Conservation (phyloP, 1,140 invertebrate genomes). For the Babylonia areolata region DNA sequence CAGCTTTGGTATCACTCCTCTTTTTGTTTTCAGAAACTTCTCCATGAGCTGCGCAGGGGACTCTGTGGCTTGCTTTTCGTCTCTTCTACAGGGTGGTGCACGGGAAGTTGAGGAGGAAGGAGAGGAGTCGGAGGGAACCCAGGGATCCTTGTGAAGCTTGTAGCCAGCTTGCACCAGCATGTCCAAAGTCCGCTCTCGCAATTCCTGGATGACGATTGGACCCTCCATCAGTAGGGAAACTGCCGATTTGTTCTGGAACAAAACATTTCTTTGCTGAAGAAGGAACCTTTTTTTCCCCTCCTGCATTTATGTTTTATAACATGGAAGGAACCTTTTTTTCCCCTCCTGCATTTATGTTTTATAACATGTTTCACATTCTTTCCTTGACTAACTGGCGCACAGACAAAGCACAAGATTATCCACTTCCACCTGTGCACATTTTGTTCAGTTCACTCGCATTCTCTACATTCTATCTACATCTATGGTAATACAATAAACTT, state of each 20-base stretch:
- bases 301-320: no score
- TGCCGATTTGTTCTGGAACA: constrained; percentile 31
- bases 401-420: no score
- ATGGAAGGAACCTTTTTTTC: no score
- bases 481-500: no score
- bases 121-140: not conserved
- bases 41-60: constrained; percentile 6
- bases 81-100: not conserved
- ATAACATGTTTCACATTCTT: no score
- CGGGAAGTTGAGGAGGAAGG: not conserved
- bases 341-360: no score
- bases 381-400: no score
- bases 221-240: constrained; percentile 27
- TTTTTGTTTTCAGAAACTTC: not conserved
- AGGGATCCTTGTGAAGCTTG: constrained; percentile 28
- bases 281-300: no score
- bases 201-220: not conserved
- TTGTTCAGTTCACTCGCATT: no score
- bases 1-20: not conserved
- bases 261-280: no score
- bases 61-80: not conserved
- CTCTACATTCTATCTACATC: no score
- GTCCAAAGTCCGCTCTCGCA: not conserved
- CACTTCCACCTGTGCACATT: no score
- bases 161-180: constrained; percentile 30